Base-by-base conservation (phyloP, 2,888 invertebrate species). In the Anticlea derivata region DNA sequence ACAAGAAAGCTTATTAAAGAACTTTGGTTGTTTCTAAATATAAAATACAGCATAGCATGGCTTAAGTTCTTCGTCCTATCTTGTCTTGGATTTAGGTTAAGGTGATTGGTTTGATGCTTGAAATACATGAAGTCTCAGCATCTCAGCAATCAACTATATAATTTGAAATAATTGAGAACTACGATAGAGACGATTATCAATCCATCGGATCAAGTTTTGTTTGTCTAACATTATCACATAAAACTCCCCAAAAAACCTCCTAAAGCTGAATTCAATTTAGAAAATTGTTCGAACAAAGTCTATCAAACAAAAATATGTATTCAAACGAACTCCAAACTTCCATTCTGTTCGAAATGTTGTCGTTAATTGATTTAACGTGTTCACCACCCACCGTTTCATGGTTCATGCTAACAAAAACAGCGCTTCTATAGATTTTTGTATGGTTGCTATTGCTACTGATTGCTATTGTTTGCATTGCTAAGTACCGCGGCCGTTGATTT, bases 321-420 rank as follows among this genome's bases (percentile, higher is more conserved):
- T 48, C 40, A 34, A 48, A 34, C 17, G 39, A 11, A 13, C 26
- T 20, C 11, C 35, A 33, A 27, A 22, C n/a, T 12, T 24, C 17
- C 35, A 20, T 27, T 44, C 31, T 69, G 71, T 68, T 57, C 62
- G 60, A 64, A 66, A 71, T 70, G 72, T 73, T 74, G 65, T 70
- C 67, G 70, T 73, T 86, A 84, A 86, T 86, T 85, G 84, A 81
- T 80, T 82, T 79, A 80, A 78, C 83, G 72, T 83, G 83, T 83
- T 66, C 70, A 54, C 61, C 61, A 65, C 67, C 60, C 66, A 61
- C 66, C 65, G 69, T 66, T 66, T 65, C 63, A 71, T 68, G 73
- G 70, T 67, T 58, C 53, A 66, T 56, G 75, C 71, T 66, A 75
- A 81, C 78, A 78, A 83, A 79, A 83, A 82, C 78, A 80, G 53